phyloP scores from a whole-genome alignment of 2,113 vertebrate genomes.

The Corythornis cristatus region DNA sequence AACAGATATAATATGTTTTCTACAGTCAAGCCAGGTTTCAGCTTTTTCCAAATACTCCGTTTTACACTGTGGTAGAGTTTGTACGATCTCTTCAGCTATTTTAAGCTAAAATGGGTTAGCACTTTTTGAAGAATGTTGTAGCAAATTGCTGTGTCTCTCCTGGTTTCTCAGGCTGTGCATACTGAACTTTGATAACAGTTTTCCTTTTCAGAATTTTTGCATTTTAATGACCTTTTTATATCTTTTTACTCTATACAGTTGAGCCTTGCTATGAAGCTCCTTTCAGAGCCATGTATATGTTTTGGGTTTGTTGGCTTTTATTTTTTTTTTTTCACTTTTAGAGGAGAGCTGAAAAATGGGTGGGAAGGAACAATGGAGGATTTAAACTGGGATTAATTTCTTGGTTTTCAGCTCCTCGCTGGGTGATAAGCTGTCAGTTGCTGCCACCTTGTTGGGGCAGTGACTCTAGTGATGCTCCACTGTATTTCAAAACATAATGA shows the following conservation, averaged over 20 bases:
- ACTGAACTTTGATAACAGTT: constrained; percentile 12
- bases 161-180: constrained; percentile 28
- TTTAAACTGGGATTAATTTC: not conserved
- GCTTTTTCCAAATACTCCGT: constrained; percentile 22
- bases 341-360: not conserved
- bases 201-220: constrained; percentile 24
- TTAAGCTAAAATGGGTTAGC: constrained; percentile 53
- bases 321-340: not conserved
- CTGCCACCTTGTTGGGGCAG: not conserved
- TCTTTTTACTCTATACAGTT: constrained; percentile 36
- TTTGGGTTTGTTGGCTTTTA: not conserved
- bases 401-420: not conserved
- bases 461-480: constrained; percentile 37
- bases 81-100: constrained; percentile 37
- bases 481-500: constrained; percentile 31
- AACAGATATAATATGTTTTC: constrained; percentile 28
- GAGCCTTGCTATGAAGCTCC: constrained; percentile 34
- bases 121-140: constrained; percentile 49
- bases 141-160: constrained; percentile 45
- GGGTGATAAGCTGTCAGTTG: not conserved
- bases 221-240: constrained; percentile 30
- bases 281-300: not conserved
- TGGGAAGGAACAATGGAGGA: not conserved
- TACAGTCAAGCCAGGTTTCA: constrained; percentile 55
- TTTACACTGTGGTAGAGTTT: constrained; percentile 49